Conservation (phyloP, 92 coral and sea anemone species). For the Zoanthus gigantus region DNA sequence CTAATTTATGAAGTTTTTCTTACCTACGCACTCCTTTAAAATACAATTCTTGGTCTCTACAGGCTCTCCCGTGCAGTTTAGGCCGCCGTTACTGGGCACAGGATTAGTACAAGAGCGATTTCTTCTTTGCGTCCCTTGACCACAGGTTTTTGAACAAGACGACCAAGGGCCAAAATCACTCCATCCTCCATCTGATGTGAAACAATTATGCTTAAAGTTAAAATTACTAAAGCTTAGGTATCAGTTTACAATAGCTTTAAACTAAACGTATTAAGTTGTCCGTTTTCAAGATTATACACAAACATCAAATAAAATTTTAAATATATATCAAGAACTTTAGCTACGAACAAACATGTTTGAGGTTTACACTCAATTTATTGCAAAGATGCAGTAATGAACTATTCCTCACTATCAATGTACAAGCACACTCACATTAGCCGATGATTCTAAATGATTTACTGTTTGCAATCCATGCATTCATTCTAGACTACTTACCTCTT, state of each 20-base stretch:
- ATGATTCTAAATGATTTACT: neutral
- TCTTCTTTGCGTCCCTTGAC: constrained; percentile 46
- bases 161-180: constrained; percentile 62
- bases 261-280: too few species aligned
- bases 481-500: neutral
- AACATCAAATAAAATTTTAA: too few species aligned
- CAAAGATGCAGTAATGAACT: neutral
- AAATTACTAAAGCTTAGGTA: too few species aligned
- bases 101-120: constrained; percentile 75
- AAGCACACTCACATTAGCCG: neutral
- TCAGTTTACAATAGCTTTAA: too few species aligned
- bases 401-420: neutral
- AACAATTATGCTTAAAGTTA: neutral
- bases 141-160: constrained; percentile 60
- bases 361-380: too few species aligned
- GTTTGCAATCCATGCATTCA: neutral
- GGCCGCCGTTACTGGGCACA: constrained; percentile 54
- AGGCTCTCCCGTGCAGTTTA: constrained; percentile 55
- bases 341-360: too few species aligned
- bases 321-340: too few species aligned
- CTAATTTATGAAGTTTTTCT: neutral
- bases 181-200: constrained; percentile 57
- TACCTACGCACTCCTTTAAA: constrained; percentile 40
- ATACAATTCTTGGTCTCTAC: constrained; percentile 68
- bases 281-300: too few species aligned